These are phyloP conservation scores for Drosophila bipectinata DNA, from an alignment of 1,140 invertebrate genomes.

Conservation along the genomic window DNA sequence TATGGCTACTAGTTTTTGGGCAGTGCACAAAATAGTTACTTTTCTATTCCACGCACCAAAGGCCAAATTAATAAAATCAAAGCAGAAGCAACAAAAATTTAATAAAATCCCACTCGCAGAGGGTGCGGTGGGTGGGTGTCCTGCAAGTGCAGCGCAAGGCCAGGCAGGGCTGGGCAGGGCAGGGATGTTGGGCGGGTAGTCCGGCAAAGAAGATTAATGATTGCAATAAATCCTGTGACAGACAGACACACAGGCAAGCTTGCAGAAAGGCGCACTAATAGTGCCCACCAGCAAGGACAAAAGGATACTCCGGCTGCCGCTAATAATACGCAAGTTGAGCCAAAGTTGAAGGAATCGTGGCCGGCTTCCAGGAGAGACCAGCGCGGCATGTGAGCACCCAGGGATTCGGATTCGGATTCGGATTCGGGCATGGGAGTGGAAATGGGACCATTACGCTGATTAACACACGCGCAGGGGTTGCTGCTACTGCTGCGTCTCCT, in stretches of 20 bases:
- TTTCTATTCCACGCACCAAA: constrained; percentile 55
- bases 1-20: too few relatives aligned
- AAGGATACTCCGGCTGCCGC: constrained; percentile 64
- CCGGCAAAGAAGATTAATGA: constrained; percentile 82
- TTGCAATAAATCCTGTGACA: constrained; percentile 84
- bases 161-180: constrained; percentile 11
- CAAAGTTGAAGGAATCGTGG: constrained; percentile 67
- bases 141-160: constrained; percentile 10
- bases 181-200: constrained; percentile 10
- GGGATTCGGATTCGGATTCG: constrained; percentile 28
- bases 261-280: constrained; percentile 66
- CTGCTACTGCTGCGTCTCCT: constrained; percentile 30
- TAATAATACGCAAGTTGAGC: constrained; percentile 73
- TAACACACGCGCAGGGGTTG: constrained; percentile 81
- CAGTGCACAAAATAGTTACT: constrained; percentile 38
- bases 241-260: constrained; percentile 38
- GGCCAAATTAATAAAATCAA: constrained; percentile 80
- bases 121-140: constrained; percentile 18
- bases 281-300: constrained; percentile 79
- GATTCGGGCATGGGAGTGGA: constrained; percentile 23
- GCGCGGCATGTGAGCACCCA: constrained; percentile 40
- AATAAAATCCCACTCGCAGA: constrained; percentile 69
- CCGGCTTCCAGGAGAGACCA: constrained; percentile 43
- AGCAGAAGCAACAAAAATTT: constrained; percentile 67
- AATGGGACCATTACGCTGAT: constrained; percentile 82